phyloP scores from a whole-genome alignment of 2,113 vertebrate species.

The Mesembrinibis cayennensis region DNA sequence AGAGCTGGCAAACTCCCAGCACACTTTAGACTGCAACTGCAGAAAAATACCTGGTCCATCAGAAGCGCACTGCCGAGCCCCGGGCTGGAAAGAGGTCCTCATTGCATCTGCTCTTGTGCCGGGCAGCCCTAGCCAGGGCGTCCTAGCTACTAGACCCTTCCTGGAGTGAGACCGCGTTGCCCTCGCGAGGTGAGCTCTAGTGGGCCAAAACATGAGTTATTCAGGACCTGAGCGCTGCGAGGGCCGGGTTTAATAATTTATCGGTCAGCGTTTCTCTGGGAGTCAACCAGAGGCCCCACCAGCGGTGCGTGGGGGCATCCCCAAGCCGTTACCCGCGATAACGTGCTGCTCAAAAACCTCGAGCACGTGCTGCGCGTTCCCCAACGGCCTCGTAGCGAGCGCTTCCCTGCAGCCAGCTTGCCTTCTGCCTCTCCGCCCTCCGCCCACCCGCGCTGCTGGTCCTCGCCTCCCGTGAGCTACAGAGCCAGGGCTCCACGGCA shows the following conservation, averaged over 20 bases:
- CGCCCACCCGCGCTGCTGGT: accelerated
- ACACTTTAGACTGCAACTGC: background rate
- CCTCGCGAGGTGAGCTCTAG: background rate
- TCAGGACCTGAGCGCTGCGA: background rate
- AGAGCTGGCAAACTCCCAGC: background rate
- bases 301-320: background rate
- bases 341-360: accelerated
- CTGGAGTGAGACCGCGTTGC: background rate
- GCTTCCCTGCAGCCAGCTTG: too few relatives aligned
- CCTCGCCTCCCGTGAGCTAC: background rate
- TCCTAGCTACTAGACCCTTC: background rate
- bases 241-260: too few relatives aligned
- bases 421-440: too few relatives aligned
- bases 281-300: background rate
- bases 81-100: background rate
- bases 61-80: background rate
- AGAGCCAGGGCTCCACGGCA: background rate
- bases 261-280: background rate
- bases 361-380: background rate
- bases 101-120: background rate
- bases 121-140: background rate
- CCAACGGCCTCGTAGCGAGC: background rate
- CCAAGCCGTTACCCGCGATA: background rate
- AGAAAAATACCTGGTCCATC: background rate
- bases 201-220: accelerated